phyloP scores from a whole-genome alignment of 2,113 vertebrate species.

The Leucopsar rothschildi region DNA sequence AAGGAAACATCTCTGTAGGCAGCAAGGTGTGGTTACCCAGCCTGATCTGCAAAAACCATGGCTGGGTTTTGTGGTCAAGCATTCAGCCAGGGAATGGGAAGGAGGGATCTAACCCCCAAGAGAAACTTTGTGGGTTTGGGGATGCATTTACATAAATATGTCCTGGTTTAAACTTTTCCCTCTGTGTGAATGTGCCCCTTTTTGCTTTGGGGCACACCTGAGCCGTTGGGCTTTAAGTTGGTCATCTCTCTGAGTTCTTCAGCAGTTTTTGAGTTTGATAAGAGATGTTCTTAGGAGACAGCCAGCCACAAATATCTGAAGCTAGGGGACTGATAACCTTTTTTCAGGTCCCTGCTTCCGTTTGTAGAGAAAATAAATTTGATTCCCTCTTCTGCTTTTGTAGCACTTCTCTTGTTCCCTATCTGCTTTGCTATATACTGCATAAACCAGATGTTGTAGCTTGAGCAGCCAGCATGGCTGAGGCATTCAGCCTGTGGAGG shows the following conservation, averaged over 20 bases:
- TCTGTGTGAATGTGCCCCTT: background rate
- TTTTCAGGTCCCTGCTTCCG: background rate
- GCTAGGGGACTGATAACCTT: background rate
- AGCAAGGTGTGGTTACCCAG: background rate
- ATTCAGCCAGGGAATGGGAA: background rate
- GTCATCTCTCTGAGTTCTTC: background rate
- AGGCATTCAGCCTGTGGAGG: background rate
- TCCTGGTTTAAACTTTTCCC: background rate
- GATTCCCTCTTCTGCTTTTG: background rate
- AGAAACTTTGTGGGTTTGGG: background rate
- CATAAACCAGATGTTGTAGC: background rate
- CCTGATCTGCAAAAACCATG: fast-evolving
- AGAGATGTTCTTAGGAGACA: background rate
- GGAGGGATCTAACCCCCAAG: too few species aligned
- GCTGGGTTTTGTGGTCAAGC: background rate
- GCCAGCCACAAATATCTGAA: background rate
- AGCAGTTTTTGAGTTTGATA: background rate
- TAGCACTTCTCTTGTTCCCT: background rate
- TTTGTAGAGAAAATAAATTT: background rate
- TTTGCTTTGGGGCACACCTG: background rate
- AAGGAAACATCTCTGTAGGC: background rate
- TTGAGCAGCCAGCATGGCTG: background rate
- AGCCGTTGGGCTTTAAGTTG: background rate
- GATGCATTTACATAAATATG: background rate
- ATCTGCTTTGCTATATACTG: background rate